Evolutionary conservation across 2,888 invertebrate species (phyloP), one percentile per base, ranked within the genome.

Genomic region (Drosophila parthenogenetica): DNA sequence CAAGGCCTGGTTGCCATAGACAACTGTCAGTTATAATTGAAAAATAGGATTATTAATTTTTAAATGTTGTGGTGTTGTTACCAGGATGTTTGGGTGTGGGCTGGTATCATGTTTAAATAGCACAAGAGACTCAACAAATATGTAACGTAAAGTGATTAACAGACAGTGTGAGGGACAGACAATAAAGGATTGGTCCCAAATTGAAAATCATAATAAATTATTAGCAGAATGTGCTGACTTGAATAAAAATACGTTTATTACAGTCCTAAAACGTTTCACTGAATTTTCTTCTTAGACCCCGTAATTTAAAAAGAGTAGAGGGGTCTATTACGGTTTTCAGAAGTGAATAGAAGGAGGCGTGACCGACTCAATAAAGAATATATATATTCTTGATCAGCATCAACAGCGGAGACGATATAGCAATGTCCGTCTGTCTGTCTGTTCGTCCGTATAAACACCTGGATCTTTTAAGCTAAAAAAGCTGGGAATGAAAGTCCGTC

Each of bases 21-120:
- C 86, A 89, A 86, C 89, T 89, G 86, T 89, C 89, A 86, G 90
- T 75, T 71, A 89, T 86, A 86, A 89, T 86, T 86, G 89, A 86
- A 86, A 82, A 86, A 80, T 88, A 89, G 84, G 81, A 86, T 83
- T 89, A 86, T 89, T 86, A 75, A 88, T 88, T 88, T 87, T 78
- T 74, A 81, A 84, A 86, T 66, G 81, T 69, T 84, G 60, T 67
- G 66, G 59, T 43, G 57, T 54, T 68, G 22, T 62, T 54, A 54
- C 40, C 11, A 16, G 42, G 50, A 40, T 37, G 46, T 0, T 8
- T 14, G 7, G 35, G 35, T 37, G 29, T 22, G 35, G 13, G 11
- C n/a, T 2, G 14, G 35, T 63, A 67, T 74, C 87, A 79, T 68
- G 77, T 71, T 66, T 69, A 43, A 72, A 59, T 67, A 67, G 69